Evolutionary conservation across 2,113 vertebrate species (phyloP).

Genomic region (Pseudorasbora parva): DNA sequence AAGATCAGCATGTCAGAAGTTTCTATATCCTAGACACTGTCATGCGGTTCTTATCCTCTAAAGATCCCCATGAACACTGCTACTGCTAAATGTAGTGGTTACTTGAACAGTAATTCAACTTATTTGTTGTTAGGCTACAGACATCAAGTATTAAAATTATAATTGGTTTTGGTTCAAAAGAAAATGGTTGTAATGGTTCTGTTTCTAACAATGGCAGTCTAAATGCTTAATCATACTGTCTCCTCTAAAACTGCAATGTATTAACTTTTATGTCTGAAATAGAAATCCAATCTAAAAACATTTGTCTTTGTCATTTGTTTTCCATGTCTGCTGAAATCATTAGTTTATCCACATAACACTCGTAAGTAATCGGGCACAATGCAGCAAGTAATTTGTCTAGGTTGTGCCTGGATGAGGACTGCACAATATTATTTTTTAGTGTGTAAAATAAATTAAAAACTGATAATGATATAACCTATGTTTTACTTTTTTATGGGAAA

Average conservation of each 20-base stretch:
- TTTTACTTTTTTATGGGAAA: too few relatives aligned
- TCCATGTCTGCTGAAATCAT: not conserved
- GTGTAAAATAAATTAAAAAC: too few relatives aligned
- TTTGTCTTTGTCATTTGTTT: constrained; percentile 7
- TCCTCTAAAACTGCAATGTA: constrained; percentile 53
- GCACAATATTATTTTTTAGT: too few relatives aligned
- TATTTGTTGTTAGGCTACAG: not conserved
- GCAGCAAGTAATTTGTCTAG: not conserved
- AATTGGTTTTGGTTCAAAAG: not conserved
- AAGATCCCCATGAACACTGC: not conserved
- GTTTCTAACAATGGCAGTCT: not conserved
- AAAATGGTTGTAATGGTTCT: constrained; percentile 18
- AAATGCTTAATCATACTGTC: constrained; percentile 54
- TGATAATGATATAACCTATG: too few relatives aligned
- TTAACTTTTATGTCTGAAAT: constrained; percentile 50
- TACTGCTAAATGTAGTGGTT: not conserved
- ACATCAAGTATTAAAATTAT: not conserved
- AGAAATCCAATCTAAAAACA: constrained; percentile 52
- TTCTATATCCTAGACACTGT: not conserved
- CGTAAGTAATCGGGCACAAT: not conserved
- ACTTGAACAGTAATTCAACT: not conserved
- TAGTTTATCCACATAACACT: not conserved
- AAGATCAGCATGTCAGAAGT: not conserved
- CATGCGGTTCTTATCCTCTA: not conserved
- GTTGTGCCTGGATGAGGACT: too few relatives aligned